Conservation (phyloP, 2,797 vertebrate genomes). For the Myiothlypis chrysogaster region DNA sequence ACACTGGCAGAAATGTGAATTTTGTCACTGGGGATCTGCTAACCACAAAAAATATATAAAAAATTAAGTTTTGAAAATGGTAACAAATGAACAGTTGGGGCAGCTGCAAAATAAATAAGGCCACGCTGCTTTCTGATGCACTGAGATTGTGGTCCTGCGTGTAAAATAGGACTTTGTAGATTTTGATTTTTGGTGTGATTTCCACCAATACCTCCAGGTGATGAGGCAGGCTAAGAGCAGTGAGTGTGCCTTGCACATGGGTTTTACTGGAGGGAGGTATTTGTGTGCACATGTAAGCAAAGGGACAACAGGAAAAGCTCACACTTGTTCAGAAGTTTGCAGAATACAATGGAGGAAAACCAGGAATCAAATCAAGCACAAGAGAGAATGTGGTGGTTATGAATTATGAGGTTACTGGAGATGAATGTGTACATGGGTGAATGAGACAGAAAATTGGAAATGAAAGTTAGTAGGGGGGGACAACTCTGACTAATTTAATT, state of each 20-base stretch:
- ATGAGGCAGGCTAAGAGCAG: not conserved
- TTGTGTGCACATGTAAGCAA: not conserved
- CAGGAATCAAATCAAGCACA: not conserved
- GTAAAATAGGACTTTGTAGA: not conserved
- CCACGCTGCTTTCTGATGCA: not conserved
- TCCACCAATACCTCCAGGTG: not conserved
- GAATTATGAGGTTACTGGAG: not conserved
- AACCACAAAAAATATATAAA: constrained; percentile 15
- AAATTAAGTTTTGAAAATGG: not conserved
- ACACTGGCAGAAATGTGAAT: constrained; percentile 30
- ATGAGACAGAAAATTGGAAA: constrained; percentile 10
- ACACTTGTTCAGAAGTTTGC: not conserved
- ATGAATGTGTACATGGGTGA: not conserved
- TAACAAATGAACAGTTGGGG: not conserved
- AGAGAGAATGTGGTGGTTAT: not conserved
- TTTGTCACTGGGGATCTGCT: constrained; percentile 7
- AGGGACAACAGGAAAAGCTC: not conserved
- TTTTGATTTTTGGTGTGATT: not conserved
- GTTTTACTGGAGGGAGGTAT: not conserved
- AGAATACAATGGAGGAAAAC: not conserved
- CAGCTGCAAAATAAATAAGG: not conserved
- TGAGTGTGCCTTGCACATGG: not conserved
- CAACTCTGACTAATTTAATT: not conserved
- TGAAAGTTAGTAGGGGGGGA: not conserved
- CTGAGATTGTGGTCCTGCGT: not conserved